Evolutionary conservation across 2,888 invertebrate genomes (phyloP).

Genomic region (Epinotia bilunana): DNA sequence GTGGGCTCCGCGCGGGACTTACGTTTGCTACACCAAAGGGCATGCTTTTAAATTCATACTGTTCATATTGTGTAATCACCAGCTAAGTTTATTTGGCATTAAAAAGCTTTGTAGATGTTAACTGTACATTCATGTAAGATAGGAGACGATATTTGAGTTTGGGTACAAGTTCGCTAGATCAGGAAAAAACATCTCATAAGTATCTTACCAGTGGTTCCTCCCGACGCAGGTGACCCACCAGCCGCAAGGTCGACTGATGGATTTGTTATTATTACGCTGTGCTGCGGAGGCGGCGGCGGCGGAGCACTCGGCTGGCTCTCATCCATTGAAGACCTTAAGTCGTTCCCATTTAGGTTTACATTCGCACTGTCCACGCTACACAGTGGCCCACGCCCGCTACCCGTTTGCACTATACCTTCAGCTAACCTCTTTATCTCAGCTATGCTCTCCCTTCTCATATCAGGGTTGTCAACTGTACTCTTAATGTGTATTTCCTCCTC

Average conservation of each 20-base stretch:
- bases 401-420: conserved; percentile 81
- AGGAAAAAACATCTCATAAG: background rate
- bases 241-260: conserved; percentile 87
- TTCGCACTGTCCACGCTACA: conserved; percentile 79
- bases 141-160: no score
- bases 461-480: conserved; percentile 78
- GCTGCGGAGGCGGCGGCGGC: conserved; percentile 61
- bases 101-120: no score
- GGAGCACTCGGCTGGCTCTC: conserved; percentile 59
- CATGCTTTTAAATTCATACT: background rate
- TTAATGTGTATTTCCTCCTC: conserved; percentile 69
- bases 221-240: conserved; percentile 76
- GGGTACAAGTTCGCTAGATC: background rate
- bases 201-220: conserved; percentile 72
- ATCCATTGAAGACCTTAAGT: conserved; percentile 69
- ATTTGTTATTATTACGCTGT: conserved; percentile 89
- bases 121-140: no score
- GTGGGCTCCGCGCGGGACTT: conserved; percentile 77
- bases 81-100: background rate
- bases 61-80: background rate
- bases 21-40: conserved; percentile 69
- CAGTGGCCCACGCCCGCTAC: conserved; percentile 73
- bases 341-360: conserved; percentile 70
- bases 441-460: conserved; percentile 78
- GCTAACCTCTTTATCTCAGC: conserved; percentile 79